Conservation (phyloP, 2,888 invertebrate species). For the Meliscaeva auricollis region DNA sequence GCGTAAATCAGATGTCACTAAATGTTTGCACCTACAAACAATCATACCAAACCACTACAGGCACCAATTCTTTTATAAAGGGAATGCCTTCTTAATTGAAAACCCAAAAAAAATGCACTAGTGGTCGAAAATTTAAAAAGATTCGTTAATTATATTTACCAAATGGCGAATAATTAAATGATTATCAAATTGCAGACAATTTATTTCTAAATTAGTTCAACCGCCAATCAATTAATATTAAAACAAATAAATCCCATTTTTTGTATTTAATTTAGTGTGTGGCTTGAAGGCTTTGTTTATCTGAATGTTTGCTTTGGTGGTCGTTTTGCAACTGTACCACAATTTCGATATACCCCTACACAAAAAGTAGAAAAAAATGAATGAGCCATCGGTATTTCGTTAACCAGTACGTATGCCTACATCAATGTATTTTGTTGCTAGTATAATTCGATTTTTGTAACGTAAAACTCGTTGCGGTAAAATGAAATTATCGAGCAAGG, state of each 20-base stretch:
- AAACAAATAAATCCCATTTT: conserved; percentile 56
- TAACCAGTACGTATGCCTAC: neutral
- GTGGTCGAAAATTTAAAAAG: neutral
- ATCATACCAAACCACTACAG: too few relatives aligned
- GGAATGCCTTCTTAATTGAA: neutral
- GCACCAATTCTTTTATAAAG: too few relatives aligned
- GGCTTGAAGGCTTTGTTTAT: conserved; percentile 37
- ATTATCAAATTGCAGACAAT: conserved; percentile 38
- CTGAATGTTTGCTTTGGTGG: conserved; percentile 47
- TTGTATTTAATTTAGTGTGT: conserved; percentile 15
- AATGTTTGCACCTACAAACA: too few relatives aligned
- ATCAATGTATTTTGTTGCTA: conserved; percentile 46
- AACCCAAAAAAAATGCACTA: neutral
- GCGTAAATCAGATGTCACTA: too few relatives aligned
- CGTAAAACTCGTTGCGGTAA: conserved; percentile 49
- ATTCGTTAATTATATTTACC: conserved; percentile 57
- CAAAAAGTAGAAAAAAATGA: conserved; percentile 9
- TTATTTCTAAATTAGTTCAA: conserved; percentile 54
- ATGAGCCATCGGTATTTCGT: conserved; percentile 11
- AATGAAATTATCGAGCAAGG: conserved; percentile 53
- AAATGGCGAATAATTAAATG: conserved; percentile 47
- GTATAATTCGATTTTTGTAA: conserved; percentile 41
- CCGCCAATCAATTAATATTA: conserved; percentile 72
- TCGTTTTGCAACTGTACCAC: conserved; percentile 39
- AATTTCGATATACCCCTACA: conserved; percentile 1